These are phyloP conservation scores for Lucinisca nassula DNA, from an alignment of 2,888 invertebrate species.

Conservation along the genomic window DNA sequence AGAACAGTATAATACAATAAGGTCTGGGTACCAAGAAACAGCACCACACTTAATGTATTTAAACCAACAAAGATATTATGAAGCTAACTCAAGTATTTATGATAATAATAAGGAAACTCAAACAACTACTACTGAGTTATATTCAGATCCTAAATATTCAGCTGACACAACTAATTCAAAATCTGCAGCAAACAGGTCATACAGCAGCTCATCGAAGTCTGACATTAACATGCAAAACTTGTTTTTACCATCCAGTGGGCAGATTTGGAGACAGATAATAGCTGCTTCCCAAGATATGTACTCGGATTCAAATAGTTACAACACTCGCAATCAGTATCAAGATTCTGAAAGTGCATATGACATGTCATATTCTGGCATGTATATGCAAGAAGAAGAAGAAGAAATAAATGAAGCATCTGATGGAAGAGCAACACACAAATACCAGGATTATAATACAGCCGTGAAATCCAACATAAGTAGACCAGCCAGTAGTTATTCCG, in stretches of 20 bases:
- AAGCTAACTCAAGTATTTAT: neutral
- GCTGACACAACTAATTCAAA: neutral
- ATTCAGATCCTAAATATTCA: neutral
- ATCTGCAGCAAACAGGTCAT: neutral
- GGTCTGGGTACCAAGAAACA: neutral
- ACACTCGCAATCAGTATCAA: neutral
- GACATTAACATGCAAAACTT: neutral
- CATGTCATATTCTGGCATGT: neutral
- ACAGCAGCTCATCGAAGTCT: neutral
- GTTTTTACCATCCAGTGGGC: neutral
- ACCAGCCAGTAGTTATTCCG: neutral
- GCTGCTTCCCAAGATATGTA: neutral
- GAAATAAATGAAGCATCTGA: neutral
- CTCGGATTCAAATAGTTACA: neutral
- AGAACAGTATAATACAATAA: neutral
- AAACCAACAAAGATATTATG: neutral
- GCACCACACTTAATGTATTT: neutral
- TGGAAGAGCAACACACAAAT: neutral
- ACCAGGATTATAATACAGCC: neutral
- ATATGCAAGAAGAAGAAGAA: neutral
- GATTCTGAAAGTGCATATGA: neutral
- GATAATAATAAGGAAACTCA: neutral
- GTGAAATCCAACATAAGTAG: neutral
- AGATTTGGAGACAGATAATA: neutral
- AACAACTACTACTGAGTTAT: neutral